phyloP scores from a whole-genome alignment of 2,113 vertebrate species.

The Phoxinus phoxinus region DNA sequence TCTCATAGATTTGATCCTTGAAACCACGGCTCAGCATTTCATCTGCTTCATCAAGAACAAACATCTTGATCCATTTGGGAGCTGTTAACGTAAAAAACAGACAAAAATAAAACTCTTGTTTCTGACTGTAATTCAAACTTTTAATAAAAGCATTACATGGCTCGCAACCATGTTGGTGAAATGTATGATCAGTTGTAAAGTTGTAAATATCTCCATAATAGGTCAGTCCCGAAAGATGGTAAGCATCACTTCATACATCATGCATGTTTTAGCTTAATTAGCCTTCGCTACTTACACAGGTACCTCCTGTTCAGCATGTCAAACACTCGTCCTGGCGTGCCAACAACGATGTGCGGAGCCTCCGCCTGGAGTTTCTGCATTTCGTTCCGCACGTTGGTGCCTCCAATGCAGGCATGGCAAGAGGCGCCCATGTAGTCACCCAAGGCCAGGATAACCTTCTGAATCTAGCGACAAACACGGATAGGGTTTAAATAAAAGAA shows the following conservation, averaged over 20 bases:
- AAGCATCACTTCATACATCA: conserved; percentile 77
- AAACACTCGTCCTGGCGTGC: conserved; percentile 88
- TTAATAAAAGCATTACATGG: not conserved
- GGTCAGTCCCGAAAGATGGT: conserved; percentile 84
- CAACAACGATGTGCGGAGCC: conserved; percentile 88
- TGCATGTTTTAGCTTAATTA: conserved; percentile 53
- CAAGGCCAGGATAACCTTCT: conserved; percentile 89
- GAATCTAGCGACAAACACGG: conserved; percentile 73
- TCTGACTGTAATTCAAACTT: not conserved
- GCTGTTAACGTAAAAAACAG: conserved; percentile 68
- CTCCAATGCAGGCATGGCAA: conserved; percentile 89
- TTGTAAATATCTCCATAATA: conserved; percentile 66
- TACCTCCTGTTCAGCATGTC: conserved; percentile 90
- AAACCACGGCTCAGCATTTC: conserved; percentile 99
- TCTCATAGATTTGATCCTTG: conserved; percentile 99
- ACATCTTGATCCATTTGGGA: conserved; percentile 98
- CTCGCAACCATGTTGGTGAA: conserved; percentile 4
- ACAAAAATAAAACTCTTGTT: not conserved
- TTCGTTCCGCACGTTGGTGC: conserved; percentile 89
- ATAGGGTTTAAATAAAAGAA: not conserved
- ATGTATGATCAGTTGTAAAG: conserved; percentile 73
- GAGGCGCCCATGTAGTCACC: conserved; percentile 92
- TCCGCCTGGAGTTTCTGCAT: conserved; percentile 90
- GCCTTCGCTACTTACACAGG: conserved; percentile 79
- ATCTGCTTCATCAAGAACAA: conserved; percentile 98